Base-by-base conservation (phyloP, 2,797 vertebrate species). In the Chaetodon trifasciatus region DNA sequence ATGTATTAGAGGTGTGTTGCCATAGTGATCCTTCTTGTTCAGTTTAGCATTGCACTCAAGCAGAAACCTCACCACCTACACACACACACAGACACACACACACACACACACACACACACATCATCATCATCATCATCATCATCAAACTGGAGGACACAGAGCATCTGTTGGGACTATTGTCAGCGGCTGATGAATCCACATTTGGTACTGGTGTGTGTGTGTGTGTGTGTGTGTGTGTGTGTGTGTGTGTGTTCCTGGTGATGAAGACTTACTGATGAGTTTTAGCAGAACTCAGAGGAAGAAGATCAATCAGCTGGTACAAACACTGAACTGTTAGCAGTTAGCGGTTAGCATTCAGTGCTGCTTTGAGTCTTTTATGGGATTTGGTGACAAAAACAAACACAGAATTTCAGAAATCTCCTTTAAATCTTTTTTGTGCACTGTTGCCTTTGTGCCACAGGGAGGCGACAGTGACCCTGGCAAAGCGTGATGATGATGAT, bases 1-100 rank as follows among this genome's bases (percentile, higher is more conserved):
- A 2, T 96, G 96, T 24, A 98, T 97, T 65, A 99, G 95, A 16
- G 98, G 95, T 0, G 97, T 99, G 91, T 98, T 99, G 55, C 98
- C 98, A 70, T 96, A 95, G 2, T 96, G 79, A 84, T 99, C 97
- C 89, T 96, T 98, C 90, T 97, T 98, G 84, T 99, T 97, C 76
- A 97, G 95, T 73, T 98, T 98, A 67, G 96, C 96, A 17, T 95
- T 96, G 68, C 93, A 96, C 85, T 97, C 96, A 75, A 98, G 87
- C 42, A 99, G 93, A 67, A 91, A 92, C 62, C 94, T 96, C 69
- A 97, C 96, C 86, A 98, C 97, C 98, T 99, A 57, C 21, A 85
- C 66, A 79, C 64, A 74, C n/a, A 32, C 7, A 62, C 11, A 64
- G 37, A 74, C 24, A 47, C 8, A 44, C 21, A 40, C 37, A 63